Evolutionary conservation across 1,140 invertebrate genomes (phyloP), one percentile per base, ranked within the genome.

Genomic region (Temnothorax longispinosus): DNA sequence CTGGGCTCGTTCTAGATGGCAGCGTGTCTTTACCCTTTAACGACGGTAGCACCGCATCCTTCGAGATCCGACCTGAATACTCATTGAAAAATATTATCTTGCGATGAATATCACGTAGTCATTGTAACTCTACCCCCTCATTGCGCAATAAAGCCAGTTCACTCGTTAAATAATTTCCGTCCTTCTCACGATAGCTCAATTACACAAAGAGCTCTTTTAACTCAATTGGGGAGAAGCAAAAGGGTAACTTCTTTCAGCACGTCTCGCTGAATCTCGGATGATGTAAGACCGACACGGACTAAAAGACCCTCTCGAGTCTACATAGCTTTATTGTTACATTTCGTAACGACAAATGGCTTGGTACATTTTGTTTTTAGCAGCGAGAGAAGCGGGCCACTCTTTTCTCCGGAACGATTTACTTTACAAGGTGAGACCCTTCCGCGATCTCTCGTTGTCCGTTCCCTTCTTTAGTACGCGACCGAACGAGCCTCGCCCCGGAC

Each of bases 21-120:
- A 47, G 62, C 18, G 27, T 89, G 2, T 89, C 88, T 32, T 44
- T 91, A 27, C 90, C 90, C 13, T 91, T 91, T n/a, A 91, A 91
- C 54, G 87, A 91, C 1, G 90, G 90, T 10, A 67, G 64, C 10
- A 62, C 44, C 32, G 88, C 90, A 27, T 35, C 60, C 6, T 91
- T 91, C 15, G 88, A 88, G 1, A 85, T 91, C n/a, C 81, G 44
- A 10, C 87, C 90, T 3, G 88, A 91, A 15, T 65, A 80, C 32
- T 18, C 82, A 5, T 52, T 90, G 11, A 90, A n/a, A 56, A 88
- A 86, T 47, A 86, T 91, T 35, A 10, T 88, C 18, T 62, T 85
- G 11, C 5, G 5, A 50, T 76, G 62, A 75, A 27, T 60, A 35
- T 47, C 15, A 52, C 3, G 18, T 38, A 56, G 10, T 21, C 6